phyloP scores from a whole-genome alignment of 2,113 vertebrate species.

The Elachura formosa region DNA sequence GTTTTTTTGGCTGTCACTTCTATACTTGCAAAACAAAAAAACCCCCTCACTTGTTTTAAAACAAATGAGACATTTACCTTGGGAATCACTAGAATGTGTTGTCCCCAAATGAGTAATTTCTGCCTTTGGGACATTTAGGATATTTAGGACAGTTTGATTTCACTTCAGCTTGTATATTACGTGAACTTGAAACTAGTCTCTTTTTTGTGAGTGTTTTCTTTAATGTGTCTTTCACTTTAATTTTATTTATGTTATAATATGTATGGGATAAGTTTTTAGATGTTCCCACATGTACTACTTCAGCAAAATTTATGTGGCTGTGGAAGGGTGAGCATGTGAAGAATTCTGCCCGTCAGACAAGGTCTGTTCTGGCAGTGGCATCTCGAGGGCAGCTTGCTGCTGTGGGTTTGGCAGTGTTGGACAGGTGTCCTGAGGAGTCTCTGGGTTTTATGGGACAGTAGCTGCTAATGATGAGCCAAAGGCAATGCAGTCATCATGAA shows the following conservation, averaged over 20 bases:
- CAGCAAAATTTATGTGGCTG: neutral
- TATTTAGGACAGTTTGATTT: neutral
- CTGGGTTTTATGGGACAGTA: neutral
- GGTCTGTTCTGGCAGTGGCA: neutral
- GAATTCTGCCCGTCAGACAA: neutral
- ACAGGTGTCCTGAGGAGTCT: neutral
- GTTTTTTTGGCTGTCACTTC: neutral
- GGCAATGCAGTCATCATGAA: neutral
- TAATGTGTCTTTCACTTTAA: neutral
- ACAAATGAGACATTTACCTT: neutral
- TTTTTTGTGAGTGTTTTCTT: neutral
- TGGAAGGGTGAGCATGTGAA: neutral
- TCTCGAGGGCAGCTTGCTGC: neutral
- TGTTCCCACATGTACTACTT: neutral
- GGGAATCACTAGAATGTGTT: neutral
- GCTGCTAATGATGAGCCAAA: neutral
- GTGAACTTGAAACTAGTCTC: neutral
- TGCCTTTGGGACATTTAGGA: neutral
- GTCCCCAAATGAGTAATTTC: neutral
- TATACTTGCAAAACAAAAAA: neutral
- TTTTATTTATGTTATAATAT: neutral
- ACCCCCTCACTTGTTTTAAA: neutral
- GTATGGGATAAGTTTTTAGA: neutral
- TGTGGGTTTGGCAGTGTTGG: rapidly evolving
- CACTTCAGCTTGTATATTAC: neutral